These are phyloP conservation scores for Hypocryptadius cinnamomeus DNA, from an alignment of 2,113 vertebrate species.

Conservation along the genomic window DNA sequence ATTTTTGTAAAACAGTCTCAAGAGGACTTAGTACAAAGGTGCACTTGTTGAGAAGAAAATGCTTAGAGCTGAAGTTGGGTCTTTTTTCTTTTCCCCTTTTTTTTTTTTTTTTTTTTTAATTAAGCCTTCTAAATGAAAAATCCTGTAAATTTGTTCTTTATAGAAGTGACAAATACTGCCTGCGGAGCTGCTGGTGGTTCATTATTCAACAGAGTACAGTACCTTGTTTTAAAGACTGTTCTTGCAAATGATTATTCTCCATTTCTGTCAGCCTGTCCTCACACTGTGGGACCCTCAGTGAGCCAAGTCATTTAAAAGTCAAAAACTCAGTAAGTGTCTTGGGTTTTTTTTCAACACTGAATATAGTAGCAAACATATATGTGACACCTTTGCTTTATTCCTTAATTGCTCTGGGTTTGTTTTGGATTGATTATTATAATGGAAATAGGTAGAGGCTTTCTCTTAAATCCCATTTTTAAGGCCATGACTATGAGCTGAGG, in stretches of 20 bases:
- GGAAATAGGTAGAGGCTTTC: background rate
- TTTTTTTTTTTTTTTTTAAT: background rate
- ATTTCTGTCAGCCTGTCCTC: constrained; percentile 12
- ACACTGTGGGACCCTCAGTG: background rate
- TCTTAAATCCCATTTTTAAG: background rate
- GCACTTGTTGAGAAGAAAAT: background rate
- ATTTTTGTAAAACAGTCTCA: background rate
- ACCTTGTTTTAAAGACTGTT: constrained; percentile 47
- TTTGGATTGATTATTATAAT: background rate
- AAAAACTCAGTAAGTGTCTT: background rate
- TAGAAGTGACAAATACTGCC: constrained; percentile 20
- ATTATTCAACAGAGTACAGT: constrained; percentile 41
- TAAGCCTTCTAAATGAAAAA: background rate
- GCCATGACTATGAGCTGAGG: background rate
- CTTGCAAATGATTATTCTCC: constrained; percentile 53
- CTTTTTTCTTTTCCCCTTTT: background rate
- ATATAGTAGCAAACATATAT: background rate
- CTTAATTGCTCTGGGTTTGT: background rate
- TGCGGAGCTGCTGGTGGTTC: constrained; percentile 27
- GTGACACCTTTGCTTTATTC: background rate
- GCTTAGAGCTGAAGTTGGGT: background rate
- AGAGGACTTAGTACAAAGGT: background rate
- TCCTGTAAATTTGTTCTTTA: constrained; percentile 43
- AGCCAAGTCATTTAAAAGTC: constrained; percentile 56
- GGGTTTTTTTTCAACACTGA: background rate